Evolutionary conservation across 2,113 vertebrate genomes (phyloP).

Genomic region (Cairina moschata): DNA sequence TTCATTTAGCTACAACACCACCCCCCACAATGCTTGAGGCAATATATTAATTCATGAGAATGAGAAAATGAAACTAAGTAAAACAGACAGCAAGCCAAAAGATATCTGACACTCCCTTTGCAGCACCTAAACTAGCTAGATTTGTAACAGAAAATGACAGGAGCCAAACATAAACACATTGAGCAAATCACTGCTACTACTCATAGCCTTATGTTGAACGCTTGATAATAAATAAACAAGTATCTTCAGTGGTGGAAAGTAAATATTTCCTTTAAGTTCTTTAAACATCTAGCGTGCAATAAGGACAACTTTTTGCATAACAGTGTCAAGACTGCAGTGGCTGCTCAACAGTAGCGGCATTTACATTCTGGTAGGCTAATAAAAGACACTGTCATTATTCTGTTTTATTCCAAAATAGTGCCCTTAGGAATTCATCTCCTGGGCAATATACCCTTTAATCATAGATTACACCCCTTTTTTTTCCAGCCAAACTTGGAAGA

Average conservation of each 20-base stretch:
- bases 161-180: background rate
- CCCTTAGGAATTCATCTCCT: background rate
- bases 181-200: background rate
- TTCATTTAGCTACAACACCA: background rate
- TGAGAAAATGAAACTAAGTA: slow-evolving; percentile 37
- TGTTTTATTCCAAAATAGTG: background rate
- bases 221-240: background rate
- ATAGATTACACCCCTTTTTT: background rate
- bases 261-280: background rate
- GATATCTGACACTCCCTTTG: slow-evolving; percentile 21
- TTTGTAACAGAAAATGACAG: slow-evolving; percentile 8
- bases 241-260: background rate
- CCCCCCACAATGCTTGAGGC: background rate
- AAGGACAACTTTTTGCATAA: background rate
- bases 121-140: slow-evolving; percentile 31
- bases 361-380: background rate
- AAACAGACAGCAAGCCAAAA: slow-evolving; percentile 28
- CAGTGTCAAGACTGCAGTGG: background rate
- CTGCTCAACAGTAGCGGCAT: background rate
- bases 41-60: slow-evolving; percentile 18
- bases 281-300: background rate
- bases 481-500: background rate
- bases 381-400: background rate
- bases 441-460: accelerated
- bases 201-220: background rate